Evolutionary conservation across 2,888 invertebrate species (phyloP).

Genomic region (Oithona nana): DNA sequence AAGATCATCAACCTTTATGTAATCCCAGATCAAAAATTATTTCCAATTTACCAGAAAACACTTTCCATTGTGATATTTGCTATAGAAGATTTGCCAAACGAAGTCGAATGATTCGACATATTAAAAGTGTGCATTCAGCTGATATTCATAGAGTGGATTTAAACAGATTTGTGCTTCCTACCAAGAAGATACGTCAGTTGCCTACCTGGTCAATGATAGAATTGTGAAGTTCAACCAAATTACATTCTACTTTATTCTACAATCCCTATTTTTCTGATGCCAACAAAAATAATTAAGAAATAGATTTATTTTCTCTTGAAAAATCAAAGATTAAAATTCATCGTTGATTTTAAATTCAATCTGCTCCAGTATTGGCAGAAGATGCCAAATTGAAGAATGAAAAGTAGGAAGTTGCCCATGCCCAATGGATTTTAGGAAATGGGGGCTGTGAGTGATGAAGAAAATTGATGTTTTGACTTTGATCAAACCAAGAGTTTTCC

Average conservation of each 20-base stretch:
- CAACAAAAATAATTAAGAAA: neutral
- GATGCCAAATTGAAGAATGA: too few relatives aligned
- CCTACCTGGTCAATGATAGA: neutral
- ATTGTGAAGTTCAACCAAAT: neutral
- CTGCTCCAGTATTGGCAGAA: too few relatives aligned
- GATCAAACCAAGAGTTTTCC: too few relatives aligned
- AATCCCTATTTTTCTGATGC: neutral
- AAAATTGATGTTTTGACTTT: too few relatives aligned
- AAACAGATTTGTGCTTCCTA: neutral
- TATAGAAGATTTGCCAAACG: neutral
- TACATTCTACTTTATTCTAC: too few relatives aligned
- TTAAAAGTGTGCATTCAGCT: neutral
- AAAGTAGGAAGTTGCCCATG: too few relatives aligned
- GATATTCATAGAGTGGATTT: neutral
- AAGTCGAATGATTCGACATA: neutral
- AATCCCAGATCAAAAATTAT: too few relatives aligned
- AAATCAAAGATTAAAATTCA: neutral
- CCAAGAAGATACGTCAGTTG: neutral
- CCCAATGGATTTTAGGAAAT: too few relatives aligned
- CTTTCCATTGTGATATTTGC: neutral
- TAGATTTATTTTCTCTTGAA: neutral
- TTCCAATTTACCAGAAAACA: neutral
- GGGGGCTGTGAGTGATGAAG: too few relatives aligned
- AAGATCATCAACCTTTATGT: neutral
- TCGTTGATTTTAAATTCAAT: too few relatives aligned